A percentile compares a stretch with the other conserved stretches of the same genome.
Conservation (phyloP, 2,888 invertebrate genomes). For the Dicyrtomina minuta region DNA sequence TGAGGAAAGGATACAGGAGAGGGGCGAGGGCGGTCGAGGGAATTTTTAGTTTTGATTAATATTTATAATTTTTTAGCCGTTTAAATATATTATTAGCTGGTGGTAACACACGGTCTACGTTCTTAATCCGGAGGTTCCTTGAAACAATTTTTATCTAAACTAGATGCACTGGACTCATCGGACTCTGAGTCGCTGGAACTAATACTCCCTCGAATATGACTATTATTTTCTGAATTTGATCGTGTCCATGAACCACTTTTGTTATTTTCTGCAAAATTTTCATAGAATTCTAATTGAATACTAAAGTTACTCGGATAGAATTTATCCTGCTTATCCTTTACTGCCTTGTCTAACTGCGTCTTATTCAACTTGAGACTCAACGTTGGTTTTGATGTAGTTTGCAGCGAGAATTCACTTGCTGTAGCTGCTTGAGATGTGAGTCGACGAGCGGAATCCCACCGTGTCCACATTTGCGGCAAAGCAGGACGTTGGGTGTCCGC, state of each 20-base stretch:
- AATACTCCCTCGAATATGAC: slow-evolving; percentile 19
- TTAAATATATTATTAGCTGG: no score
- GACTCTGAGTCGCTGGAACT: slow-evolving; percentile 29
- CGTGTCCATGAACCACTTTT: slow-evolving; percentile 29
- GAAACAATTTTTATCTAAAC: slow-evolving; percentile 33
- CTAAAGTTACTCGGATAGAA: slow-evolving; percentile 26
- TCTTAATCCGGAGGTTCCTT: slow-evolving; percentile 25
- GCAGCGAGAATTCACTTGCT: slow-evolving; percentile 6
- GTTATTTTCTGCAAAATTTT: slow-evolving; percentile 29
- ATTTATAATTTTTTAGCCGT: no score
- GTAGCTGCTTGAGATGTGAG: slow-evolving; percentile 23
- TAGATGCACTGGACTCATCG: slow-evolving; percentile 23
- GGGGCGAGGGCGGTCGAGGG: no score
- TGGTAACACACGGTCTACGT: neutral
- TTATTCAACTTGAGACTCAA: slow-evolving; percentile 30
- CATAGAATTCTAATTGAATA: slow-evolving; percentile 29
- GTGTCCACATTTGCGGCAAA: slow-evolving; percentile 46
- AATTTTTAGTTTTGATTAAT: no score
- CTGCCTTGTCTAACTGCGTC: slow-evolving; percentile 29
- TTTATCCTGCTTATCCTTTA: slow-evolving; percentile 32
- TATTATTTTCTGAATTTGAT: slow-evolving; percentile 26
- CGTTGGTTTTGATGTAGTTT: slow-evolving; percentile 20
- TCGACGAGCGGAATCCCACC: slow-evolving; percentile 30
- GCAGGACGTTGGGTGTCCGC: slow-evolving; percentile 45
- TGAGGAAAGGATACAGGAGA: no score